These are phyloP conservation scores for Leucophenga montana DNA, from an alignment of 2,888 invertebrate species.

Conservation along the genomic window DNA sequence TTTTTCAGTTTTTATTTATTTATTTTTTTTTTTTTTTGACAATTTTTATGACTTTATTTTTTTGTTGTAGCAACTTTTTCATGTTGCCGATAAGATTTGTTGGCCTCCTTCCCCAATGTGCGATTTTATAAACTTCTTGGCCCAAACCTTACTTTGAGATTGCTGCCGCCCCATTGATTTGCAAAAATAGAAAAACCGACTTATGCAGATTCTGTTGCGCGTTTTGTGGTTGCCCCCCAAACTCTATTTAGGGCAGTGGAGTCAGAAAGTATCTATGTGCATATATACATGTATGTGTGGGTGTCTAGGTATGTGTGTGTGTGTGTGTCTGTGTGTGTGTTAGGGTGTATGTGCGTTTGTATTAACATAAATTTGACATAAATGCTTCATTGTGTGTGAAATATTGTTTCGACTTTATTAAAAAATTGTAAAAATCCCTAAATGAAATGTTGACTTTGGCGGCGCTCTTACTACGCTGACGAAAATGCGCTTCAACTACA, in stretches of 20 bases:
- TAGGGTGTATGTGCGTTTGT: constrained; percentile 30
- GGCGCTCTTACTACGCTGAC: too few species aligned
- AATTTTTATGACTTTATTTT: constrained; percentile 69
- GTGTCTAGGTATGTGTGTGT: background rate
- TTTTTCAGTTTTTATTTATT: constrained; percentile 61
- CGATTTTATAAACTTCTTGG: background rate
- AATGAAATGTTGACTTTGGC: constrained; percentile 28
- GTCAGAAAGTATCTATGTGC: too few species aligned
- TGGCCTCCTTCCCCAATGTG: background rate
- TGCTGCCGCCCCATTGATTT: background rate
- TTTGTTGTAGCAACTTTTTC: constrained; percentile 11
- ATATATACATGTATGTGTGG: background rate
- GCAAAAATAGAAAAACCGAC: background rate
- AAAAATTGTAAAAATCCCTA: constrained; percentile 53
- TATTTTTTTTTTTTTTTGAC: constrained; percentile 46
- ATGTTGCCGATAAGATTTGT: background rate
- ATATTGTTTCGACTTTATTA: constrained; percentile 67
- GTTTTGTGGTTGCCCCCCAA: background rate
- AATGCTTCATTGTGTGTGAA: constrained; percentile 64
- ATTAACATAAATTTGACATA: constrained; percentile 70
- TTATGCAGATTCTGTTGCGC: constrained; percentile 18
- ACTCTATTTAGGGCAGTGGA: background rate
- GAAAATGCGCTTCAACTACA: constrained; percentile 31
- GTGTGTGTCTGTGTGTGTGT: background rate
- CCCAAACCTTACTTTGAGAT: background rate